Evolutionary conservation across 1,140 invertebrate genomes (phyloP).

Genomic region (Drosophila lowei): DNA sequence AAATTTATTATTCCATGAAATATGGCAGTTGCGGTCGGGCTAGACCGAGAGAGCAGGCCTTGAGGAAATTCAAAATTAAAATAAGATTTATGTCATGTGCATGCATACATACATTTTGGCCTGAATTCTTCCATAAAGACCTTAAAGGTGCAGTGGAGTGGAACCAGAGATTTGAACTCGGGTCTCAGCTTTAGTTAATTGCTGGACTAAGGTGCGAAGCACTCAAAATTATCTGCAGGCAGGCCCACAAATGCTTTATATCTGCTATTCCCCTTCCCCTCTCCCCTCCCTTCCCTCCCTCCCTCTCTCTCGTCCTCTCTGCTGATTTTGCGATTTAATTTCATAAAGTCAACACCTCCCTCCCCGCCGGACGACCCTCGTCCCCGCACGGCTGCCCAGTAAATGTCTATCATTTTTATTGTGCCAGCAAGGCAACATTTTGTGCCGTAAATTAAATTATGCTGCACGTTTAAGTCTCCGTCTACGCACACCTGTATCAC

Average conservation of each 20-base stretch:
- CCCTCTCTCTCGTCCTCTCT: neutral
- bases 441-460: conserved; percentile 67
- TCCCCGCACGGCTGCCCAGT: conserved; percentile 1
- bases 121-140: conserved; percentile 26
- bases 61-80: conserved; percentile 47
- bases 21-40: conserved; percentile 31
- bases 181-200: conserved; percentile 17
- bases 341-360: conserved; percentile 36
- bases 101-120: conserved; percentile 22
- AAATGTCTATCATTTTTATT: conserved; percentile 63
- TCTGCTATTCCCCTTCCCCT: conserved; percentile 29
- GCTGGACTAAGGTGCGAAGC: conserved; percentile 4
- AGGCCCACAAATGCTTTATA: conserved; percentile 14
- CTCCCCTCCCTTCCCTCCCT: too few species aligned
- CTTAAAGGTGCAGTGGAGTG: conserved; percentile 12
- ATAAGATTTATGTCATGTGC: conserved; percentile 52
- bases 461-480: conserved; percentile 45
- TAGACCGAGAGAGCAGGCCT: neutral
- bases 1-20: conserved; percentile 67
- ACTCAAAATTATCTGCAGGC: conserved; percentile 7
- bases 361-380: neutral
- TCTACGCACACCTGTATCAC: conserved; percentile 36
- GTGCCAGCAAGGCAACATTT: conserved; percentile 41
- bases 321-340: conserved; percentile 31
- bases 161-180: conserved; percentile 18